Evolutionary conservation across 2,888 invertebrate genomes (phyloP).

Genomic region (Ectropis crepuscularia): DNA sequence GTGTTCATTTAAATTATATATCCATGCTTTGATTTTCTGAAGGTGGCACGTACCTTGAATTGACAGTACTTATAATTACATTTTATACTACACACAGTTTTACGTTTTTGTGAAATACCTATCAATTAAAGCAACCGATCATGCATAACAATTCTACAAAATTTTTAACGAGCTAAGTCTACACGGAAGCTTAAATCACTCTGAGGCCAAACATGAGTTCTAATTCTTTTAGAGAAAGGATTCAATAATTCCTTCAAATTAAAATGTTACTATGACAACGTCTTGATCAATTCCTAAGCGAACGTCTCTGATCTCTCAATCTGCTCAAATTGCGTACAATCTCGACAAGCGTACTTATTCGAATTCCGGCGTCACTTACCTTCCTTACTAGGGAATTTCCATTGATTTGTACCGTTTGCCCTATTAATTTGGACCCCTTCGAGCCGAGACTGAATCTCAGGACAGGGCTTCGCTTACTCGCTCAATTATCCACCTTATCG

Average conservation of each 20-base stretch:
- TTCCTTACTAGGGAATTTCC: constrained; percentile 30
- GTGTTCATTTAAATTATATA: too few species aligned
- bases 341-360: constrained; percentile 37
- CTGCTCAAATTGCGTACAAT: constrained; percentile 38
- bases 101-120: too few species aligned
- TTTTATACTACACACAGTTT: too few species aligned
- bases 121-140: too few species aligned
- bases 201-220: constrained; percentile 1
- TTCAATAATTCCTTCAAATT: constrained; percentile 15
- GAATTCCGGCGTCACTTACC: constrained; percentile 34
- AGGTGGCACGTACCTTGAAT: too few species aligned
- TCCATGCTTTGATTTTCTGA: too few species aligned
- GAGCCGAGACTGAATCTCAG: constrained; percentile 19
- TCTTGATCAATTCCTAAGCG: constrained; percentile 35
- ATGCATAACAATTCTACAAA: too few species aligned
- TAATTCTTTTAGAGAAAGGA: neutral
- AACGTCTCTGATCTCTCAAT: constrained; percentile 39
- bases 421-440: constrained; percentile 32
- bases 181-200: too few species aligned
- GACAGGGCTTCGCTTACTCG: constrained; percentile 21
- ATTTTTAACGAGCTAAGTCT: too few species aligned
- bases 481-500: constrained; percentile 24
- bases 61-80: too few species aligned
- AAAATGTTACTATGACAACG: constrained; percentile 28
- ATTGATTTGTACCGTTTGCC: constrained; percentile 33